Percentiles rank a stretch among this genome's conserved stretches.
Conservation (phyloP, 2,888 invertebrate species). For the Pseudococcus jackbeardsleyi region DNA sequence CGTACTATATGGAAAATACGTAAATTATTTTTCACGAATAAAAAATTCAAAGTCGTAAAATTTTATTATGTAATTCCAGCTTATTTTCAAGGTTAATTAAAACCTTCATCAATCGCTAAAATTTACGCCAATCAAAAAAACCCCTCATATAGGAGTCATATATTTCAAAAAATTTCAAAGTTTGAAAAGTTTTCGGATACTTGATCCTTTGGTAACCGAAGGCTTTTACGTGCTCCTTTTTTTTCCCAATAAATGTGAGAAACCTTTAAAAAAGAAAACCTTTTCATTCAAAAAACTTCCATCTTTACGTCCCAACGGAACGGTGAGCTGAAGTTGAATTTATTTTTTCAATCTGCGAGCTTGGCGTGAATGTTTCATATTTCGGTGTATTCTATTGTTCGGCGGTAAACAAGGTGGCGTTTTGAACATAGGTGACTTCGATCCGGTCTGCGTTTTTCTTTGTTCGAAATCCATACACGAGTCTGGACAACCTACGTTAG, state of each 20-base stretch:
- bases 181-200: not conserved
- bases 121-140: not conserved
- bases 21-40: not conserved
- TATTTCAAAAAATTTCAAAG: not conserved
- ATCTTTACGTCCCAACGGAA: slow-evolving; percentile 29
- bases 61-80: too few species aligned
- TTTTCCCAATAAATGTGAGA: not conserved
- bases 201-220: not conserved
- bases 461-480: slow-evolving; percentile 5
- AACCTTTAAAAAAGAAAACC: slow-evolving; percentile 3
- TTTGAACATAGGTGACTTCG: slow-evolving; percentile 5
- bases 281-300: not conserved
- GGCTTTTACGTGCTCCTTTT: slow-evolving; percentile 17
- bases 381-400: not conserved
- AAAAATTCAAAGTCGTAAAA: too few species aligned
- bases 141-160: not conserved
- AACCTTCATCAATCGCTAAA: not conserved
- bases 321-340: not conserved
- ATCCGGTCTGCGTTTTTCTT: slow-evolving; percentile 1
- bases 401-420: not conserved
- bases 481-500: slow-evolving; percentile 1
- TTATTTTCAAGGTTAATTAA: not conserved
- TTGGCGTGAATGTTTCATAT: slow-evolving; percentile 25
- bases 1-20: not conserved
- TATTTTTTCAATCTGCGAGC: slow-evolving; percentile 40